Percentiles rank a stretch among this genome's conserved stretches.
Evolutionary conservation across 2,888 invertebrate species (phyloP).

Genomic region (Stenoptilia bipunctidactyla): DNA sequence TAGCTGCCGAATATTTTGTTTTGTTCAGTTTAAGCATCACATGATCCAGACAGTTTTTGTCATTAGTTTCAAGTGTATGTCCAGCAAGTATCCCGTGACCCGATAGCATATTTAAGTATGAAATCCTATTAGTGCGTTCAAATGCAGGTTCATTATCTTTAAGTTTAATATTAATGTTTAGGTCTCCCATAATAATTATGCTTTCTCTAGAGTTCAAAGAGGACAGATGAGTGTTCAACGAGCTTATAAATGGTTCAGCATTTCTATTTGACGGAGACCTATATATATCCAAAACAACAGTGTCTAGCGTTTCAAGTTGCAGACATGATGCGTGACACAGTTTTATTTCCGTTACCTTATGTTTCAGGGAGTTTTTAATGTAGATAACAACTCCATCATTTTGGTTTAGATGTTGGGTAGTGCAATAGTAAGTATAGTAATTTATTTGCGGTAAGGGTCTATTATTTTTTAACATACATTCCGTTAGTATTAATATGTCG

Average conservation of each 20-base stretch:
- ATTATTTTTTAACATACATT: not conserved
- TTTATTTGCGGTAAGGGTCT: not conserved
- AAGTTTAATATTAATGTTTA: not conserved
- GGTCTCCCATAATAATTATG: not conserved
- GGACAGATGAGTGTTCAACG: not conserved
- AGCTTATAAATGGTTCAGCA: not conserved
- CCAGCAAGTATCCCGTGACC: not conserved
- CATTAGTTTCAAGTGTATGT: not conserved
- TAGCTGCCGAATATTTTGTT: not conserved
- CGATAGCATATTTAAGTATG: not conserved
- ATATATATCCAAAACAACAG: not conserved
- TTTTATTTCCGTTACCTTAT: not conserved
- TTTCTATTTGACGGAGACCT: not conserved
- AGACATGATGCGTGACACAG: not conserved
- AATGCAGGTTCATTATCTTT: not conserved
- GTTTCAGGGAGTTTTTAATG: not conserved
- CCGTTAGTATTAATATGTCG: too few relatives aligned
- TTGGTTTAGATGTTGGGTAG: not conserved
- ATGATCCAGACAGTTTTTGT: not conserved
- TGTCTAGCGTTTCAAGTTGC: not conserved
- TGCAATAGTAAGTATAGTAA: not conserved
- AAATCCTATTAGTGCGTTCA: not conserved
- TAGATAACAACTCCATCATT: not conserved
- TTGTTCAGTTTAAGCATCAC: too few relatives aligned
- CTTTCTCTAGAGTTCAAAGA: not conserved